Evolutionary conservation across 2,888 invertebrate genomes (phyloP), one percentile per base, ranked within the genome.

Genomic region (Drosophila gaucha): DNA sequence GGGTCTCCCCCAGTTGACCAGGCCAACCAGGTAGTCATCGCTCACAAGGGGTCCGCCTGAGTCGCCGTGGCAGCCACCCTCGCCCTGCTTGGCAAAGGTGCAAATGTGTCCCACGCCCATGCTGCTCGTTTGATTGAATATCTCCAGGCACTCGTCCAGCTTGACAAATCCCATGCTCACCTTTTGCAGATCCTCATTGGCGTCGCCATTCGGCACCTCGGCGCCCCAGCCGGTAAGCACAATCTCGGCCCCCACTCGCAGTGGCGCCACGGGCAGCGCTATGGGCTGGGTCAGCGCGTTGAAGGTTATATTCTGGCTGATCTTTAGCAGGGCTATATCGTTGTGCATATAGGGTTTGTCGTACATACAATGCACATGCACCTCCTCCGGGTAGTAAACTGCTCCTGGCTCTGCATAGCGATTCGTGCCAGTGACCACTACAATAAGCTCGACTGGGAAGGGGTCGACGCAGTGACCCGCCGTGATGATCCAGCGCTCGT

Each of bases 261-360:
- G n/a, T 0, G 78, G 80, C 8, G 58, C 38, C 0, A 33, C 46
- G 0, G 86, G 79, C 47, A 95, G 82, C 30, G 92, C 92, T 0
- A 95, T 90, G 0, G 94, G 92, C 20, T 93, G 92, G 0, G 95
- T 93, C 0, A 84, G 80, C 3, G 92, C 91, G 46, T 92, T 89
- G 55, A 93, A 93, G 24, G 89, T 88, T 1, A 95, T 93, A 38
- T 93, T 92, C 0, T 91, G 74, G 1, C 92, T 90, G 12, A 95
- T 92, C 79, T 93, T 93, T 2, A 96, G 74, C 1, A 96, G 89
- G 0, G 95, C 95, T 49, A 96, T 95, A 78, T 96, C 96, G 84
- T 95, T 93, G 20, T 89, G 70, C 66, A 76, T 77, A 2, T 60
- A 43, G 9, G 90, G 89, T 1, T 58, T 36, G 20, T 88, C 76